Base-by-base conservation (phyloP, 64 coral and sea anemone genomes). In the Pachyseris speciosa region DNA sequence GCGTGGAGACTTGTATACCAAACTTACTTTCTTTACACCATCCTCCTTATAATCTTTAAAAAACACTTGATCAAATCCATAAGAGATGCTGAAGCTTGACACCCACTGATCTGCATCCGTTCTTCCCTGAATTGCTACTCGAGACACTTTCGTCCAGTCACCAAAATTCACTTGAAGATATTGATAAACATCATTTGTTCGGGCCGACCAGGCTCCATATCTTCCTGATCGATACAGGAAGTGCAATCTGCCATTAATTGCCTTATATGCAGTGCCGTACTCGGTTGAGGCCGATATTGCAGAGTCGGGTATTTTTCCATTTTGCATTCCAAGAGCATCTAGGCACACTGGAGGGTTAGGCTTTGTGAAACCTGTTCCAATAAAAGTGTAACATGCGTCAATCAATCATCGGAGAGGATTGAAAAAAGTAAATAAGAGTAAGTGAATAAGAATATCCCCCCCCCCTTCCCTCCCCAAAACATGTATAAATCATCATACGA, bases 71-170 rank as follows among this genome's bases (percentile, higher is more conserved):
- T 87, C 84, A 28, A 52, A 87, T 66, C 84, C 65, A 49, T 87
- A 87, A 0, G 64, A 69, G 2, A 87, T 43, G 58, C 78, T 83
- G 11, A 59, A 83, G 31, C 58, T 83, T 83, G 34, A 59, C 36
- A 83, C 78, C 78, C 64, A 71, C 16, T 87, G 84, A 71, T 69
- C 28, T 1, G 84, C 67, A 59, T 57, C 84, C 5, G 44, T 40
- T 69, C 84, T 48, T n/a, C 84, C 84, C 52, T 87, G 84, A 51
- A 32, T 87, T 31, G 84, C 15, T 1, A 87, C 67, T 0, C 84
- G 84, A 3, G 84, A 33, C 0, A 87, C 29, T 49, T 87, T 87
- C 15, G 24, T 71, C 48, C 40, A 69, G 16, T 72, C 48, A 11
- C 84, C 84, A 65, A 65, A 50, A 7, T 68, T 52, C 11, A 68